phyloP scores from a whole-genome alignment of 2,888 invertebrate species.

The Erebia aethiops region DNA sequence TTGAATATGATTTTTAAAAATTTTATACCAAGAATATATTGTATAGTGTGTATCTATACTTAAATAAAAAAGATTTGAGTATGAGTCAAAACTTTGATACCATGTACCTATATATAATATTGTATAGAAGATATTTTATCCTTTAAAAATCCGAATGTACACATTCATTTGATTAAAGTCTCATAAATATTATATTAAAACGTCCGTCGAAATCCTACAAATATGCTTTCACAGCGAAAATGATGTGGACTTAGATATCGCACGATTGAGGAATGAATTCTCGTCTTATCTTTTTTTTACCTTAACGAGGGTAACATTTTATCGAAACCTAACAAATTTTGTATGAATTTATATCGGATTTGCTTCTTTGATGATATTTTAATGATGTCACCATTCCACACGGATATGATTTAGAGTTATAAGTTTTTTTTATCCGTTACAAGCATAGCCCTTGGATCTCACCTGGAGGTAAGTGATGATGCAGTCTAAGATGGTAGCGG shows the following conservation, averaged over 20 bases:
- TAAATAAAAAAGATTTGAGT: too few relatives aligned
- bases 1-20: too few relatives aligned
- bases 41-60: too few relatives aligned
- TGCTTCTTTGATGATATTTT: not conserved
- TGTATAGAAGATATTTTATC: too few relatives aligned
- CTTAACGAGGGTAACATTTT: not conserved
- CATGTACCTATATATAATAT: too few relatives aligned
- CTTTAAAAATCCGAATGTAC: not conserved
- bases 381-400: too few relatives aligned
- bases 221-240: slow-evolving; percentile 19
- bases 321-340: not conserved
- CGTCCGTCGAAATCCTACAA: not conserved
- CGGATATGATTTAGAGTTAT: too few relatives aligned
- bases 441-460: too few relatives aligned
- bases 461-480: too few relatives aligned
- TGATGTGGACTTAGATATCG: slow-evolving; percentile 15
- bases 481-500: too few relatives aligned
- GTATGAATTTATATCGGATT: not conserved
- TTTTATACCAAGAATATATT: too few relatives aligned
- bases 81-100: too few relatives aligned
- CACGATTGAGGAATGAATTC: slow-evolving; percentile 14
- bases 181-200: slow-evolving; percentile 3
- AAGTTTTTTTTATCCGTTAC: not conserved
- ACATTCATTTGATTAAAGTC: not conserved
- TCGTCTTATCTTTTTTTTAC: slow-evolving; percentile 5